These are phyloP conservation scores for Sphaeridia pumilis DNA, from an alignment of 2,888 invertebrate genomes.

Conservation along the genomic window DNA sequence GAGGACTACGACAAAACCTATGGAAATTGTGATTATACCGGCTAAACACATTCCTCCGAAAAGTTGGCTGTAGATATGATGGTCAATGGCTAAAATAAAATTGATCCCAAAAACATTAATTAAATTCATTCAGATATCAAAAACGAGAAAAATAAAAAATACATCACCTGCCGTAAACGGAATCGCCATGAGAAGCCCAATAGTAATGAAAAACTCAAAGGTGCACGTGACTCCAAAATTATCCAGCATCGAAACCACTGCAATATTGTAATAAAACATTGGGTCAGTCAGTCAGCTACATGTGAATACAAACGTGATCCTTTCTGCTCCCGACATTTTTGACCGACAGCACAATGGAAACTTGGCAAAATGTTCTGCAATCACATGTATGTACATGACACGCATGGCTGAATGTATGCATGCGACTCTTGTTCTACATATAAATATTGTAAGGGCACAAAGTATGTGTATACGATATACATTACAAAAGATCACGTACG, in stretches of 20 bases:
- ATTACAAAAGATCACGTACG: background rate
- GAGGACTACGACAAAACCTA: conserved; percentile 86
- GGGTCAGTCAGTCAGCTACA: too few species aligned
- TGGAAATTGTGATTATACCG: conserved; percentile 79
- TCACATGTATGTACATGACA: too few species aligned
- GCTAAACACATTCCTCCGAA: conserved; percentile 92
- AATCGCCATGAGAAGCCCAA: conserved; percentile 85
- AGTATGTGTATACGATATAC: too few species aligned
- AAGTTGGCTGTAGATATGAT: conserved; percentile 67
- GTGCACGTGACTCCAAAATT: conserved; percentile 90
- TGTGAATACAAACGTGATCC: too few species aligned
- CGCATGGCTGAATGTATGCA: too few species aligned
- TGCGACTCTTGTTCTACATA: too few species aligned
- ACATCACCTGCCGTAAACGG: conserved; percentile 81
- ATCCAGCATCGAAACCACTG: conserved; percentile 82
- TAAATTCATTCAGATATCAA: background rate
- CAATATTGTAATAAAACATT: conserved; percentile 2
- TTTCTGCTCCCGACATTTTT: background rate
- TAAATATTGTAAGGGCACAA: background rate
- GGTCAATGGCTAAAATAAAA: conserved; percentile 60
- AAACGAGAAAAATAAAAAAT: background rate
- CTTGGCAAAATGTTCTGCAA: too few species aligned
- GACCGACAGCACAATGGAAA: too few species aligned
- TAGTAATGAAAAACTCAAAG: conserved; percentile 86
- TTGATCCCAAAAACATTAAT: background rate